phyloP scores from a whole-genome alignment of 2,113 vertebrate species.

The Oreochromis aureus region DNA sequence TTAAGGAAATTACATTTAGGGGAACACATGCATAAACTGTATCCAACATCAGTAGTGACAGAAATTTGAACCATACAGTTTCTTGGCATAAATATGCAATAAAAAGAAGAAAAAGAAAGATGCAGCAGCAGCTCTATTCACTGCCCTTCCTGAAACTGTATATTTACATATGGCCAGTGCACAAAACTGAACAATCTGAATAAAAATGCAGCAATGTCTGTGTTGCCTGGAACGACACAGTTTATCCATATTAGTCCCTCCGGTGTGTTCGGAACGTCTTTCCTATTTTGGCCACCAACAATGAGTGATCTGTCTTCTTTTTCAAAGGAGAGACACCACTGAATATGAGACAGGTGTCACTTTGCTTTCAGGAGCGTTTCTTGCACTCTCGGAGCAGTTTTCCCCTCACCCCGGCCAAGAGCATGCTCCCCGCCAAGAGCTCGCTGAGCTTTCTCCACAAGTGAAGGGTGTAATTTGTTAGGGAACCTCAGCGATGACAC shows the following conservation, averaged over 20 bases:
- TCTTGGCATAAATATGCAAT: background rate
- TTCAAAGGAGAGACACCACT: background rate
- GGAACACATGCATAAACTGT: background rate
- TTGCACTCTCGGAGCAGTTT: constrained; percentile 5
- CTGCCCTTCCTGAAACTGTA: background rate
- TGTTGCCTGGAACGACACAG: background rate
- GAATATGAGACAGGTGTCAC: constrained; percentile 42
- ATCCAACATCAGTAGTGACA: background rate
- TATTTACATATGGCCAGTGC: background rate
- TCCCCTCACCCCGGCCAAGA: background rate
- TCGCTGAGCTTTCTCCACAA: constrained; percentile 7
- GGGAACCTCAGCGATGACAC: constrained; percentile 30
- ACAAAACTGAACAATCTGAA: background rate
- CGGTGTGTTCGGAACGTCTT: background rate
- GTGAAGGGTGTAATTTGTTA: constrained; percentile 56
- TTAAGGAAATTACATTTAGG: background rate
- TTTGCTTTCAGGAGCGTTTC: constrained; percentile 34
- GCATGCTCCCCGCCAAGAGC: background rate
- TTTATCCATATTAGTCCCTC: constrained; percentile 20
- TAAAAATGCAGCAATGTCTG: background rate
- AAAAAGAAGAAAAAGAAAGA: background rate
- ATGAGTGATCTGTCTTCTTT: background rate
- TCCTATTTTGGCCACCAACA: background rate
- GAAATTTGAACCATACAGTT: background rate
- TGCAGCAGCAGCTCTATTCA: background rate